Percentiles rank a stretch among this genome's conserved stretches.
phyloP scores from a whole-genome alignment of 2,113 vertebrate species.

The Tauraco erythrolophus region DNA sequence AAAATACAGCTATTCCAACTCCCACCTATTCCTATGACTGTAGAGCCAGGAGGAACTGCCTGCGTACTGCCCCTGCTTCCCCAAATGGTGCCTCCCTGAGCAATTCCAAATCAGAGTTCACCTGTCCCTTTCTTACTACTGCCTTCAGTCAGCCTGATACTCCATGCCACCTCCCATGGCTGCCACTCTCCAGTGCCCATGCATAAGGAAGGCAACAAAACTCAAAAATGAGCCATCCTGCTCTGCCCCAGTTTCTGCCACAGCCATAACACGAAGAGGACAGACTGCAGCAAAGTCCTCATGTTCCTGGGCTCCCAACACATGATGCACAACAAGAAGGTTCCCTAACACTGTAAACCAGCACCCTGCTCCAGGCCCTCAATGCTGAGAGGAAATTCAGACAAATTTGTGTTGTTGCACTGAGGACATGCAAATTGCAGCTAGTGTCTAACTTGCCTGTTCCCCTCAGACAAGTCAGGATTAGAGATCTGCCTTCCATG shows the following conservation, averaged over 20 bases:
- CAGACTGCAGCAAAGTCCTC: background rate
- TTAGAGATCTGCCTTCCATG: background rate
- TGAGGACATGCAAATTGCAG: background rate
- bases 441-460: background rate
- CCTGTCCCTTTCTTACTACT: background rate
- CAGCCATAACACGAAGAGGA: background rate
- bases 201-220: background rate
- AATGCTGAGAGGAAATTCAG: background rate
- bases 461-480: background rate
- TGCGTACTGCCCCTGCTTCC: background rate
- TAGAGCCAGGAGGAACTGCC: background rate
- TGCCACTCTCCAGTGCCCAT: background rate
- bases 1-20: background rate
- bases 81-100: background rate
- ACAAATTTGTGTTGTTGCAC: background rate
- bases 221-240: background rate
- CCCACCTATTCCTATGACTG: background rate
- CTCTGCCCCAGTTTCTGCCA: background rate
- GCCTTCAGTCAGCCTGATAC: background rate
- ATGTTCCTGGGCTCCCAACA: background rate
- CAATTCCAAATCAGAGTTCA: background rate
- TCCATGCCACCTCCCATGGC: background rate
- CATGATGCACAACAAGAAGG: background rate
- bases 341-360: background rate
- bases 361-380: background rate